These are phyloP conservation scores for Thymelicus acteon DNA, from an alignment of 2,888 invertebrate species.

Conservation along the genomic window DNA sequence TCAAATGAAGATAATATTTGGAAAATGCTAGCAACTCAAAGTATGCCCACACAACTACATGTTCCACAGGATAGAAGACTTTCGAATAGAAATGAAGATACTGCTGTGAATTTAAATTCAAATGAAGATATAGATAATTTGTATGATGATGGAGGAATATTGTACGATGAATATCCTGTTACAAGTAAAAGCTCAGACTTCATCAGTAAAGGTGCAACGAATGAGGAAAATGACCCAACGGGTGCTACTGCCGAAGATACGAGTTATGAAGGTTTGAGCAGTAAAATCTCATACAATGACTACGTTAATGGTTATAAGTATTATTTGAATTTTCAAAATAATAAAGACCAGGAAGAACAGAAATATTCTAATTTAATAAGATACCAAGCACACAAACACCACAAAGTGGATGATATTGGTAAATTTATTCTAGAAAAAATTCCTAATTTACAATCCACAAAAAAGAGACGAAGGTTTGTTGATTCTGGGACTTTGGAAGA, in stretches of 20 bases:
- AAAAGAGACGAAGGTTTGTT: constrained; percentile 54
- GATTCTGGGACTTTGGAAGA: constrained; percentile 61
- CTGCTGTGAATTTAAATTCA: constrained; percentile 45
- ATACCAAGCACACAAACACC: constrained; percentile 75
- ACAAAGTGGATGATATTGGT: constrained; percentile 75
- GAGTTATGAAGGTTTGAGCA: constrained; percentile 56
- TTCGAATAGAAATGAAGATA: constrained; percentile 50
- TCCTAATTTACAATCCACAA: constrained; percentile 54
- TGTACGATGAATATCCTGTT: constrained; percentile 45
- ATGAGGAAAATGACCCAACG: constrained; percentile 17
- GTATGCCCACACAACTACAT: constrained; percentile 35
- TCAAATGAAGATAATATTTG: constrained; percentile 55
- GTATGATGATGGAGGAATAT: constrained; percentile 48
- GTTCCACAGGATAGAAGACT: constrained; percentile 38
- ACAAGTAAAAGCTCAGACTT: constrained; percentile 7
- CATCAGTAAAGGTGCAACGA: background rate
- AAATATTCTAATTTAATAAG: constrained; percentile 67
- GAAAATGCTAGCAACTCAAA: constrained; percentile 51
- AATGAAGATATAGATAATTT: constrained; percentile 47
- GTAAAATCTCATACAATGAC: constrained; percentile 66
- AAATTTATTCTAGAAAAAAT: constrained; percentile 71
- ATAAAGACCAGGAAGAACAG: constrained; percentile 55
- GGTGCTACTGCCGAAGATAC: constrained; percentile 44
- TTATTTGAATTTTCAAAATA: constrained; percentile 65
- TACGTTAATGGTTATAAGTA: constrained; percentile 72